These are phyloP conservation scores for Resseliella maxima DNA, from an alignment of 2,888 invertebrate species.

Conservation along the genomic window DNA sequence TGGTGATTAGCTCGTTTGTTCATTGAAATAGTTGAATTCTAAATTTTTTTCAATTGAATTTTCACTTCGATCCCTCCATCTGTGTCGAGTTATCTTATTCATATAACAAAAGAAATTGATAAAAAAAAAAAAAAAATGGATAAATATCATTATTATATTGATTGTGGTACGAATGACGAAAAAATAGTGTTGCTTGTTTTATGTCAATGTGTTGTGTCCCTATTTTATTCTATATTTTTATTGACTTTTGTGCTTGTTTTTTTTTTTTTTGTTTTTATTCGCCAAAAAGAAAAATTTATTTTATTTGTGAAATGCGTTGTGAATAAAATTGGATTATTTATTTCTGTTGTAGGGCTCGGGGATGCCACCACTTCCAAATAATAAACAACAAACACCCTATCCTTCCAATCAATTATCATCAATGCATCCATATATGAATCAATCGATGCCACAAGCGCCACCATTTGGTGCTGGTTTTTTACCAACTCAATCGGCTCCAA, in stretches of 20 bases:
- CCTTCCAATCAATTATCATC: slow-evolving; percentile 18
- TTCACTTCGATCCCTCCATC: too few species aligned
- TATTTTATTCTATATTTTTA: too few species aligned
- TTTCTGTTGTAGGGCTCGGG: slow-evolving; percentile 67
- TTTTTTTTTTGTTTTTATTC: background rate
- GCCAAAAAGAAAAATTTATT: too few species aligned
- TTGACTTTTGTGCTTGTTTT: background rate
- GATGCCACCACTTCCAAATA: slow-evolving; percentile 62
- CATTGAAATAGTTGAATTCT: background rate
- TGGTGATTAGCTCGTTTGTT: slow-evolving; percentile 37
- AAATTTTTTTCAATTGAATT: too few species aligned
- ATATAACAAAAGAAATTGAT: background rate
- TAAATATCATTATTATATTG: slow-evolving; percentile 36
- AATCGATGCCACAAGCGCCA: slow-evolving; percentile 28
- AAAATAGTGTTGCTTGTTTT: too few species aligned
- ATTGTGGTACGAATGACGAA: slow-evolving; percentile 2
- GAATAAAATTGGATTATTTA: background rate
- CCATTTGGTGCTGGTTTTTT: slow-evolving; percentile 57
- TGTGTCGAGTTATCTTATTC: background rate
- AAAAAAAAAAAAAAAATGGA: background rate
- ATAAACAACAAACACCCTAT: slow-evolving; percentile 57
- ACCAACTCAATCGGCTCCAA: background rate
- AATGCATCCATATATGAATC: slow-evolving; percentile 26
- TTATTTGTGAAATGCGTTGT: slow-evolving; percentile 13
- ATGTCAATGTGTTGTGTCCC: too few species aligned